These are phyloP conservation scores for Philereme transversata DNA, from an alignment of 2,888 invertebrate genomes.

Conservation along the genomic window DNA sequence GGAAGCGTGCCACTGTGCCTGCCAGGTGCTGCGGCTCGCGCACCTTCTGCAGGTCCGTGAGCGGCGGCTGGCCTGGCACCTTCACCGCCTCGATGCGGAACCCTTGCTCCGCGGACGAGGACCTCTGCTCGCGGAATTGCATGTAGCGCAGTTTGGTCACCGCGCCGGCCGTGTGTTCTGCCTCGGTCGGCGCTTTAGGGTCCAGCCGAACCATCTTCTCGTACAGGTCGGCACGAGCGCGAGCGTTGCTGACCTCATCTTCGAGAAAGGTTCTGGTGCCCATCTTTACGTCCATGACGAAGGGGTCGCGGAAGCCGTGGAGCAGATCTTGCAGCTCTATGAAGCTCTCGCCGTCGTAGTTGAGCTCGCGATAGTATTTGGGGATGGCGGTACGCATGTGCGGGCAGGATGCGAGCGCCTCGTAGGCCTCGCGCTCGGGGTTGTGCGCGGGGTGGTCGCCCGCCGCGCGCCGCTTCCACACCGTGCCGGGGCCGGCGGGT, in stretches of 20 bases:
- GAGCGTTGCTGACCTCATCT: slow-evolving; percentile 95
- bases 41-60: slow-evolving; percentile 94
- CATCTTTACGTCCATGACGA: slow-evolving; percentile 99
- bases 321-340: slow-evolving; percentile 98
- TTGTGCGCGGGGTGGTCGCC: slow-evolving; percentile 88
- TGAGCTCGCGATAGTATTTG: slow-evolving; percentile 92
- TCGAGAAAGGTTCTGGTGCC: slow-evolving; percentile 98
- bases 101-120: slow-evolving; percentile 95
- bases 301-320: slow-evolving; percentile 94
- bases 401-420: slow-evolving; percentile 90
- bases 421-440: slow-evolving; percentile 91
- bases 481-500: slow-evolving; percentile 95
- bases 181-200: slow-evolving; percentile 91
- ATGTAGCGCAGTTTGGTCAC: slow-evolving; percentile 98
- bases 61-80: slow-evolving; percentile 91
- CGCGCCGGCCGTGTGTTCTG: slow-evolving; percentile 91
- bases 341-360: slow-evolving; percentile 91
- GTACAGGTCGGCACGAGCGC: slow-evolving; percentile 93
- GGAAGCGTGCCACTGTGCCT: slow-evolving; percentile 89
- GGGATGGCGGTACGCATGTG: slow-evolving; percentile 90
- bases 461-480: slow-evolving; percentile 94
- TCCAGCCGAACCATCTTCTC: slow-evolving; percentile 98
- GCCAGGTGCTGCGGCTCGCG: slow-evolving; percentile 90
- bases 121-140: slow-evolving; percentile 97
- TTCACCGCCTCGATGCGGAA: slow-evolving; percentile 98